Base-by-base conservation (phyloP, 2,797 vertebrate species). In the Neosalanx taihuensis region DNA sequence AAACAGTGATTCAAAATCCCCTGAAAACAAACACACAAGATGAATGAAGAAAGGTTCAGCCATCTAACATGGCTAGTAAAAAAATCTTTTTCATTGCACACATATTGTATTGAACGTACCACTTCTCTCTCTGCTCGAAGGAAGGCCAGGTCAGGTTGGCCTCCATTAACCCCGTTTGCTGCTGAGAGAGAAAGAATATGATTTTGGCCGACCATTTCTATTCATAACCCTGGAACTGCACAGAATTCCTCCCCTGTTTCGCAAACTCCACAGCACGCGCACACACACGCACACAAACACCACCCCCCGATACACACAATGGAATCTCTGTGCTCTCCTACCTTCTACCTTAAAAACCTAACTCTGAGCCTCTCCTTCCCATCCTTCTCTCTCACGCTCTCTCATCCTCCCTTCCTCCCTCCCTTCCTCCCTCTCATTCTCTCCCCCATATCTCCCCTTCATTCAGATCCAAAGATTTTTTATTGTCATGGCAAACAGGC, bases 1-100 rank as follows among this genome's bases (percentile, higher is more conserved):
- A 97, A 95, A 58, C 95, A 93, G 80, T 93, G 95, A 79, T 97
- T 97, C 74, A 97, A 89, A 68, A 96, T 91, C n/a, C 90, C 91
- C 96, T 97, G 82, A 70, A 46, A 67, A 46, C 41, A 46, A 46
- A 46, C 41, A 13, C 41, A 46, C 41, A 12, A 57, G 18, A 65
- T 23, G 58, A 3, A 56, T 17, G 18, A 67, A n/a, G 23, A 23
- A 51, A 17, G n/a, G 29, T 33, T 53, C 73, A 61, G 1, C 75
- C 57, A 64, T 2, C 4, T 41, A 4, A 64, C 64, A 15, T 51
- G 9, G n/a, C 23, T 58, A 6, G 5, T 30, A 58, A 29, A 30
- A 18, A 70, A 9, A 35, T 9, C 4, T 26, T 26, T 26, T 26
- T 26, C 23, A 26, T 26, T 29, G 9, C 12, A n/a, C 18, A 23